A percentile compares a stretch with the other conserved stretches of the same genome.
These are phyloP conservation scores for Pygoscelis adeliae DNA, from an alignment of 2,113 vertebrate species.

Conservation along the genomic window DNA sequence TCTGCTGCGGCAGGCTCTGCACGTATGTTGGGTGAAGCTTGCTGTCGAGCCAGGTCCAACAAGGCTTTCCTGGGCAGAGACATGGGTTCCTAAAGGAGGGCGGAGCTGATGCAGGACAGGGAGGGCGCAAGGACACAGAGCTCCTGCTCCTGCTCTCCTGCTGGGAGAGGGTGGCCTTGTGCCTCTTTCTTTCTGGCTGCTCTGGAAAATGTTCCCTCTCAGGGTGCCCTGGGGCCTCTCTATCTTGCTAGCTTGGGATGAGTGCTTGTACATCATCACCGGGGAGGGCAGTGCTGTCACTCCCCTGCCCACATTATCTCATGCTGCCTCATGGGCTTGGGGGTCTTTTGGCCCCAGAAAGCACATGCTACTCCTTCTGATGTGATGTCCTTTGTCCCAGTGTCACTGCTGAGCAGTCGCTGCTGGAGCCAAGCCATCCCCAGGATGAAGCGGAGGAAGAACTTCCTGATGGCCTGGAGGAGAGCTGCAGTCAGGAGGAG, in stretches of 20 bases:
- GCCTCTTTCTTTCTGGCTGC: neutral
- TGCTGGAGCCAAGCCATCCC: conserved; percentile 19
- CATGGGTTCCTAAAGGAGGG: neutral
- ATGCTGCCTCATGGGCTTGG: neutral
- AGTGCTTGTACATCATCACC: neutral
- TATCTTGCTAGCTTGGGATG: neutral
- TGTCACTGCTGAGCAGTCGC: neutral
- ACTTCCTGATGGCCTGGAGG: conserved; percentile 80
- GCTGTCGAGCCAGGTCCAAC: neutral
- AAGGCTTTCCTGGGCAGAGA: neutral
- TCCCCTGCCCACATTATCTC: neutral
- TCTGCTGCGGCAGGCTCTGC: neutral
- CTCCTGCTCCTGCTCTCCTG: neutral
- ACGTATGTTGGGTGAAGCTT: neutral
- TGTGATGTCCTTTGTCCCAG: conserved; percentile 7
- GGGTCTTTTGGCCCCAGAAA: neutral
- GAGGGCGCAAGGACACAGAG: neutral
- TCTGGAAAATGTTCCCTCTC: neutral
- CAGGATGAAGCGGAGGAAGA: conserved; percentile 79
- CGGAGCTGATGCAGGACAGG: neutral
- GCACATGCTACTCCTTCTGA: neutral
- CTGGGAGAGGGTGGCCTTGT: neutral
- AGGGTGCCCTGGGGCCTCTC: neutral
- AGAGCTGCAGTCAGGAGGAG: conserved; percentile 75
- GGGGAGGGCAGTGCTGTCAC: neutral